Conservation (phyloP, 2,888 invertebrate species). For the Cyclophora albipunctata region DNA sequence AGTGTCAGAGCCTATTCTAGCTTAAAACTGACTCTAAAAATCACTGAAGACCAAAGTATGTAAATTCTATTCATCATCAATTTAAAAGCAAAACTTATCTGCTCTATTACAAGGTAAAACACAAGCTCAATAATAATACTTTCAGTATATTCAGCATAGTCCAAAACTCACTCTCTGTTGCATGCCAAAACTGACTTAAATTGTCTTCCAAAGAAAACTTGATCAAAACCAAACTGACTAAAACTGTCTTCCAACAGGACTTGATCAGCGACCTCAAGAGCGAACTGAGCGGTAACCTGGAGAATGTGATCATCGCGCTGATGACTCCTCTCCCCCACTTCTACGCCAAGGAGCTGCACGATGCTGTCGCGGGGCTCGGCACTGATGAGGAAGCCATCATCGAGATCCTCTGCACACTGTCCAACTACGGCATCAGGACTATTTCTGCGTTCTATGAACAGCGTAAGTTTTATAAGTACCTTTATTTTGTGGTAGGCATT, state of each 20-base stretch:
- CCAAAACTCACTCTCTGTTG: too few species aligned
- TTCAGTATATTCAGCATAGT: too few species aligned
- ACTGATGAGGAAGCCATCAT: slow-evolving; percentile 94
- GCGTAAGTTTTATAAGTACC: slow-evolving; percentile 66
- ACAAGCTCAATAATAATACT: too few species aligned
- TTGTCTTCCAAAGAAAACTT: too few species aligned
- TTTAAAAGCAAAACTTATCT: too few species aligned
- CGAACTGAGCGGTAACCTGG: slow-evolving; percentile 91
- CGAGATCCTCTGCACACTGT: slow-evolving; percentile 93
- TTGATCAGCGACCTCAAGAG: slow-evolving; percentile 89
- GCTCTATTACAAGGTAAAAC: too few species aligned
- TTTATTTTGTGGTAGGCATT: neutral
- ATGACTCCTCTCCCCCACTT: slow-evolving; percentile 93
- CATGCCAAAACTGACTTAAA: too few species aligned
- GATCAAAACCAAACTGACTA: too few species aligned
- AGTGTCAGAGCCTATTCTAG: too few species aligned
- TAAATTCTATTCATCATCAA: too few species aligned
- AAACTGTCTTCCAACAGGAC: slow-evolving; percentile 60
- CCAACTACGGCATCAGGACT: slow-evolving; percentile 91
- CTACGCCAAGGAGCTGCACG: slow-evolving; percentile 92
- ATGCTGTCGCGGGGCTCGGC: slow-evolving; percentile 89
- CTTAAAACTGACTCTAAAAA: too few species aligned
- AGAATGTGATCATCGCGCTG: slow-evolving; percentile 91
- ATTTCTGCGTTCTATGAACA: slow-evolving; percentile 89
- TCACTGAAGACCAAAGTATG: too few species aligned